Conservation (phyloP, 2,888 invertebrate genomes). For the Drosophila diplacantha region DNA sequence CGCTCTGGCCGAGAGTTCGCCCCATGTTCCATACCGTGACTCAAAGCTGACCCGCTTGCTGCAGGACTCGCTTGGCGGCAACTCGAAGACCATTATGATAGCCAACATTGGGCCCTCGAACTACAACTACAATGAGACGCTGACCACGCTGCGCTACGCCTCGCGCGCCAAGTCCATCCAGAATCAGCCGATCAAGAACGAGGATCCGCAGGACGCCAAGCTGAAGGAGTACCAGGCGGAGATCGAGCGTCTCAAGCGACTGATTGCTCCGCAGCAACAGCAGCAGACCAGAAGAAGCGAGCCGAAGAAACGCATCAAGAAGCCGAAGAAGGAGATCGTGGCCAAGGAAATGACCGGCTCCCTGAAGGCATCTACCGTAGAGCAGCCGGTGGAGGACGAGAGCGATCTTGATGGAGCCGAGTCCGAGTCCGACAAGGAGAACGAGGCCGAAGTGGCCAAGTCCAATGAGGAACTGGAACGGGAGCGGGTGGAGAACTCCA, state of each 20-base stretch:
- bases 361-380: constrained; percentile 46
- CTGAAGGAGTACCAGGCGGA: constrained; percentile 96
- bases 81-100: constrained; percentile 99
- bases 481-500: constrained; percentile 85
- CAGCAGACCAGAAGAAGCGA: constrained; percentile 65
- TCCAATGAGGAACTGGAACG: constrained; percentile 80
- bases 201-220: constrained; percentile 99
- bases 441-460: constrained; percentile 73
- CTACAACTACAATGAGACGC: constrained; percentile 98
- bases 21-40: constrained; percentile 98
- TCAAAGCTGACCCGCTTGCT: constrained; percentile 96
- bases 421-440: constrained; percentile 76
- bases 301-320: constrained; percentile 65
- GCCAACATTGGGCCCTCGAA: constrained; percentile 99
- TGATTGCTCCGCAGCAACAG: constrained; percentile 78
- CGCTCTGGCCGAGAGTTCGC: constrained; percentile 95
- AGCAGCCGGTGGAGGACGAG: constrained; percentile 59
- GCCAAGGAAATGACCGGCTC: constrained; percentile 56
- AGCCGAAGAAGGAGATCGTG: constrained; percentile 69
- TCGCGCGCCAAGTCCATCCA: constrained; percentile 99
- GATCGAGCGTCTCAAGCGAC: constrained; percentile 85
- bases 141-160: constrained; percentile 97
- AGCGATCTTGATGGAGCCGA: constrained; percentile 68
- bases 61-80: constrained; percentile 98
- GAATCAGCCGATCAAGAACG: constrained; percentile 98